These are phyloP conservation scores for Bacillus rossius DNA, from an alignment of 1,140 invertebrate species.

Conservation along the genomic window DNA sequence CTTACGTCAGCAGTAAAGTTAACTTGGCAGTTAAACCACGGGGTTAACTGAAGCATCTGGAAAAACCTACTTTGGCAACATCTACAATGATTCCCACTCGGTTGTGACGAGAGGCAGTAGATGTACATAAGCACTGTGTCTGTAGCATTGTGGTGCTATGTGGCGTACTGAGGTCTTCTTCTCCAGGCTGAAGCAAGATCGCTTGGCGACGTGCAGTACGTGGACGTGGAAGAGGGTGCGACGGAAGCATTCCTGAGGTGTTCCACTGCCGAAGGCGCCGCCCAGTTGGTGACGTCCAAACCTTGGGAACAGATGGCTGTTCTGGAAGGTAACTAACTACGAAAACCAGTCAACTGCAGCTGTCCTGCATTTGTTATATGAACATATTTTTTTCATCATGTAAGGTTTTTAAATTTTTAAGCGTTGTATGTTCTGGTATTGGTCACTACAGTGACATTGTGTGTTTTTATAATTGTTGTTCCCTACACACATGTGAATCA, in stretches of 20 bases:
- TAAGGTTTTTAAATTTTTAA: neutral
- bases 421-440: too few relatives aligned
- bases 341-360: neutral
- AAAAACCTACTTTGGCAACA: too few relatives aligned
- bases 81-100: too few relatives aligned
- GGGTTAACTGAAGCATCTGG: too few relatives aligned
- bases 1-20: too few relatives aligned
- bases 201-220: constrained; percentile 48
- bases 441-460: too few relatives aligned
- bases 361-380: neutral
- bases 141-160: too few relatives aligned
- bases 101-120: too few relatives aligned
- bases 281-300: constrained; percentile 37
- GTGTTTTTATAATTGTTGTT: too few relatives aligned
- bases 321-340: constrained; percentile 36
- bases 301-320: constrained; percentile 35
- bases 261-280: constrained; percentile 50
- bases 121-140: too few relatives aligned
- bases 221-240: constrained; percentile 56
- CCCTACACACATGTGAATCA: too few relatives aligned
- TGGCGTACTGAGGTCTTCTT: constrained; percentile 23
- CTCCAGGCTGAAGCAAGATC: constrained; percentile 38
- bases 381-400: neutral
- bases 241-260: constrained; percentile 52
- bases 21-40: too few relatives aligned